These are phyloP conservation scores for Oreochromis spilurus DNA, from an alignment of 2,113 vertebrate genomes.

Conservation along the genomic window DNA sequence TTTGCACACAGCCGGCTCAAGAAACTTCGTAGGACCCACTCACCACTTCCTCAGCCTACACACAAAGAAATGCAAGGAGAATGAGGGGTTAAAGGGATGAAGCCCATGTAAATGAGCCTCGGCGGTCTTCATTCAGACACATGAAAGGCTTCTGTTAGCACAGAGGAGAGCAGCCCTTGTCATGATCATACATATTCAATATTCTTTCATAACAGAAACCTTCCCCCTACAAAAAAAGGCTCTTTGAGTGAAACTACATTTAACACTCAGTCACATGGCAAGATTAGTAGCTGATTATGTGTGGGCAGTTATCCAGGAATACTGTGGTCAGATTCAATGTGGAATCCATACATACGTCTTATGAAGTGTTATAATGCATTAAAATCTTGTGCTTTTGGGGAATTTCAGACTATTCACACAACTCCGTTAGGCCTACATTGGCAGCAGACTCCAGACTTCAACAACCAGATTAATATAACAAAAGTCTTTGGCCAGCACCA, in stretches of 20 bases:
- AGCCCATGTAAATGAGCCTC: slow-evolving; percentile 65
- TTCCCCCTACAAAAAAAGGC: not conserved
- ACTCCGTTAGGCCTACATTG: not conserved
- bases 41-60: slow-evolving; percentile 40
- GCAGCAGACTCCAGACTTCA: not conserved
- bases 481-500: not conserved
- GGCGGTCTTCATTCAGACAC: slow-evolving; percentile 55
- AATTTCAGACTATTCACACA: not conserved
- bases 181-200: slow-evolving; percentile 60
- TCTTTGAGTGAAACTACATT: slow-evolving; percentile 2
- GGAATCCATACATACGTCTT: not conserved
- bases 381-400: not conserved
- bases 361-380: not conserved
- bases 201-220: slow-evolving; percentile 35
- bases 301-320: slow-evolving; percentile 27
- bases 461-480: not conserved
- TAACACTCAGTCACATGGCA: slow-evolving; percentile 1
- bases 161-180: slow-evolving; percentile 28
- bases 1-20: slow-evolving; percentile 39
- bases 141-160: slow-evolving; percentile 54
- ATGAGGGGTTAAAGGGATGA: slow-evolving; percentile 51
- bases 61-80: slow-evolving; percentile 43
- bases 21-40: slow-evolving; percentile 15
- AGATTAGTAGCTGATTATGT: slow-evolving; percentile 21
- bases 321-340: not conserved